Evolutionary conservation across 2,888 invertebrate genomes (phyloP), one percentile per base, ranked within the genome.

Genomic region (Miltochrista miniata): DNA sequence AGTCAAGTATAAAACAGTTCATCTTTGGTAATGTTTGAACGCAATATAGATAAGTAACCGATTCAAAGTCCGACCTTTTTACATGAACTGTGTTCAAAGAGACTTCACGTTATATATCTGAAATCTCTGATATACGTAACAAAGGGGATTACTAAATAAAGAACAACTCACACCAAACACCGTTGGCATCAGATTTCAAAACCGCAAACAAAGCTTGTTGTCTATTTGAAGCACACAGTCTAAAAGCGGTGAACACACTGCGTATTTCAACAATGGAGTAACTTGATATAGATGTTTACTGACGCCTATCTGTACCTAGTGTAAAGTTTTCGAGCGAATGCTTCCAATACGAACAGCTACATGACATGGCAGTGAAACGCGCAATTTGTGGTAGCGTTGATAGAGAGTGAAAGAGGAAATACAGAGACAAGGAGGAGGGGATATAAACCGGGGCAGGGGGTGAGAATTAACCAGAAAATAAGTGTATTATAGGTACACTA

Each of bases 211-310:
- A 58, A 51, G 49, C 45, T 41, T 18, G 54, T 65, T 60, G 56
- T 61, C 47, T 35, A 40, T 38, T 45, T 56, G 15, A 54, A 62
- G 60, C 49, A 52, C 45, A 52, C 43, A 40, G 31, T 18, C 30
- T 13, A 12, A n/a, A n/a, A 10, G 34, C 24, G 29, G 42, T 52
- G 54, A 55, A 57, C 54, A 45, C 10, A 36, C 4, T 33, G 31
- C 50, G n/a, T 33, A 29, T 40, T 18, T 15, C 36, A 45, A 60
- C 68, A 66, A 68, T 43, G 54, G 64, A 8, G 62, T 58, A 56
- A 68, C 60, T 40, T 11, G 47, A 68, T 65, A 65, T 41, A 30
- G 7, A 36, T 39, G 58, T 59, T 55, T 51, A 60, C 54, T 50
- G 56, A 50, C 58, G 42, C 18, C 8, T 40, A 35, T 14, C 2